Percentiles rank a stretch among this genome's conserved stretches.
phyloP scores from a whole-genome alignment of 1,140 invertebrate species.

The Calephelis virginiensis region DNA sequence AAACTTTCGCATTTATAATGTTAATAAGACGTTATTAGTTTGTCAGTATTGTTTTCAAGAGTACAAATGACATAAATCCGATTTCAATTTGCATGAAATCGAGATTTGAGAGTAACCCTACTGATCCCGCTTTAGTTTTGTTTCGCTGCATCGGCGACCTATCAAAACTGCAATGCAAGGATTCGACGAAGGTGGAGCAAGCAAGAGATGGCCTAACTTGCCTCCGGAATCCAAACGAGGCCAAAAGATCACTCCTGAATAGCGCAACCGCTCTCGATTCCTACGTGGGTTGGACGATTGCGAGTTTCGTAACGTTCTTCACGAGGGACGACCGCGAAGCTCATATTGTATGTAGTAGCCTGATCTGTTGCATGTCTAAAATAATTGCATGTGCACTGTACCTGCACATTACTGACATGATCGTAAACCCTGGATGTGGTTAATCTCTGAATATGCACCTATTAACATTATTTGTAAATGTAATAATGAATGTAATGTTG shows the following conservation, averaged over 20 bases:
- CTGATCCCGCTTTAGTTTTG: conserved; percentile 62
- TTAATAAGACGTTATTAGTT: too few species aligned
- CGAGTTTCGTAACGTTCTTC: conserved; percentile 67
- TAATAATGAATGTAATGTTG: too few species aligned
- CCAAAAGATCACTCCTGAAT: conserved; percentile 50
- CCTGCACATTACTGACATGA: not conserved
- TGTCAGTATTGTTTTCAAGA: too few species aligned
- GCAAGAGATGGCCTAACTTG: conserved; percentile 39
- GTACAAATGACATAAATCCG: too few species aligned
- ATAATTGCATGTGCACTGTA: conserved; percentile 26
- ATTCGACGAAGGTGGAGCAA: conserved; percentile 28
- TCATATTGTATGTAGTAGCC: conserved; percentile 59
- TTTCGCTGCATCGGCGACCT: conserved; percentile 73
- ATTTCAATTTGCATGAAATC: too few species aligned
- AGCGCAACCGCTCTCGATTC: conserved; percentile 63
- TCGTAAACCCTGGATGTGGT: not conserved
- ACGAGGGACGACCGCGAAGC: conserved; percentile 60
- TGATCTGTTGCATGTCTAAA: conserved; percentile 14
- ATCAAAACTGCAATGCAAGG: conserved; percentile 56
- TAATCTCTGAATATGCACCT: too few species aligned
- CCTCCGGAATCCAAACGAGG: conserved; percentile 51
- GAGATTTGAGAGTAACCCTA: not conserved
- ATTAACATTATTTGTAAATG: too few species aligned
- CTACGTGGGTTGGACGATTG: conserved; percentile 65
- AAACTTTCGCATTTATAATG: too few species aligned